Base-by-base conservation (phyloP, 1,140 invertebrate genomes). In the Colletes latitarsis region DNA sequence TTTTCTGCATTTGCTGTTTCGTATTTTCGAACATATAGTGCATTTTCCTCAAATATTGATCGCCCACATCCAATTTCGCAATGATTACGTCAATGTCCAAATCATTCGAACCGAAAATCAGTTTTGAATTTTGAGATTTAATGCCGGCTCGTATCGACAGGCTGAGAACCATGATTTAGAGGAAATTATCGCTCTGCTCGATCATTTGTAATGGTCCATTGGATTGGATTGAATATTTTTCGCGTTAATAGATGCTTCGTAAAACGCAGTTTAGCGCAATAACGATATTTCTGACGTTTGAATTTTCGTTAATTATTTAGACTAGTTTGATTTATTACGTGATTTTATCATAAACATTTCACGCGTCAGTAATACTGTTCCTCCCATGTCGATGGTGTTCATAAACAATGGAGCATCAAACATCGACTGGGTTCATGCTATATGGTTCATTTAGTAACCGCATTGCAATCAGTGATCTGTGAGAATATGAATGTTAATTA, bases 81-180 rank as follows among this genome's bases (percentile, higher is more conserved):
- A n/a, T n/a, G 2, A 49, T 73, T 73, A 49, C 21, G 57, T 49
- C 57, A 17, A 49, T 8, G 41, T 14, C 12, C 41, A 0, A 49
- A 17, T 67, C 6, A 15, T 67, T 30, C 9, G 12, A 1, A 10
- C 10, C 1, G 4, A 12, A 12, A 43, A 74, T 53, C 30, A 43
- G 53, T 60, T 77, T 69, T 58, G 53, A 46, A 41, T 77, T 77
- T 77, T 49, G 53, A 64, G 30, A 21, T 53, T 41, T 49, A 46
- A 77, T 17, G 64, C 9, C 66, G 39, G 69, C 75, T 39, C 21
- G 53, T 60, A 19, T 58, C 60, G 75, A 70, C 64, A 70, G 55
- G 43, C 10, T 30, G 57, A 49, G 41, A 60, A 39, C 43, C 19
- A n/a, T 58, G 53, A 58, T 39, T 39, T 77, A 60, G 19, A 30